These are phyloP conservation scores for Guaruba guarouba DNA, from an alignment of 2,113 vertebrate species.

Conservation along the genomic window DNA sequence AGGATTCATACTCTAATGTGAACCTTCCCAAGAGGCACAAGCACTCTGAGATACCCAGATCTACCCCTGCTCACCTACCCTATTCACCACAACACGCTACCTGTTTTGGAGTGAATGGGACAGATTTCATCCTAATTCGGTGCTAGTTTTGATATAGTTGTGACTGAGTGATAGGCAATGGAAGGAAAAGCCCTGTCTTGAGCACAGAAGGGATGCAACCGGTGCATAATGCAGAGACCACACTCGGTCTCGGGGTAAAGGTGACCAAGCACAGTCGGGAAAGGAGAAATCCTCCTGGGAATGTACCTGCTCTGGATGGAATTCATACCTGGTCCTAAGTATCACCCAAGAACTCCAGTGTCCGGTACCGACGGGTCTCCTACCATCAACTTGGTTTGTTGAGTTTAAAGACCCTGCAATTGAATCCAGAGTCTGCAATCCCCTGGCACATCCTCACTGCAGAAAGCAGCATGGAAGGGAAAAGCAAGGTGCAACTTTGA, in stretches of 20 bases:
- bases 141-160: neutral
- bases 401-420: neutral
- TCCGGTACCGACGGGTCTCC: neutral
- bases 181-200: conserved; percentile 39
- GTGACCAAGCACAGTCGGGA: neutral
- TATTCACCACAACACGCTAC: neutral
- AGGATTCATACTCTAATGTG: neutral
- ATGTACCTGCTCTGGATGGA: neutral
- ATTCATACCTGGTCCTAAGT: neutral
- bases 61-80: neutral
- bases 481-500: neutral
- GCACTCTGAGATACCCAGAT: neutral
- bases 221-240: neutral
- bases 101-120: neutral
- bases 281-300: conserved; percentile 1
- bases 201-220: conserved; percentile 24
- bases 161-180: conserved; percentile 47
- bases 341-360: neutral
- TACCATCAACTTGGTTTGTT: neutral
- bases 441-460: neutral
- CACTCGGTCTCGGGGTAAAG: neutral
- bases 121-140: neutral
- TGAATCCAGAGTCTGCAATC: neutral
- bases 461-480: neutral
- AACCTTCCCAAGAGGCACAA: conserved; percentile 35